Conservation (phyloP, 1,140 invertebrate genomes). For the Bombus fervidus region DNA sequence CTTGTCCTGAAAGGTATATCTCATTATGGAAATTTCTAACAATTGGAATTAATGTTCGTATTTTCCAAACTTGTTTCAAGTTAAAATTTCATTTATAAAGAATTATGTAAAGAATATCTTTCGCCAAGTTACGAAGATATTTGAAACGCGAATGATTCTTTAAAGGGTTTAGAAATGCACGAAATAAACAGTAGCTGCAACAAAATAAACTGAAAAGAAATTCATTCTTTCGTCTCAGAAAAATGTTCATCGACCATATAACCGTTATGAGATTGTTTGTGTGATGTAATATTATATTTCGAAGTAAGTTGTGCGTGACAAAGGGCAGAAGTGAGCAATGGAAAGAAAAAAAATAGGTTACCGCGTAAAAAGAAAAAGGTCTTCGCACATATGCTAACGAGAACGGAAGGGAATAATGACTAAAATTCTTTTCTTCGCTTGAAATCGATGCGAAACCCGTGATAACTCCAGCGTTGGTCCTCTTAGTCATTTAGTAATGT, state of each 20-base stretch:
- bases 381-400: conserved; percentile 24
- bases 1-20: neutral
- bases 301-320: neutral
- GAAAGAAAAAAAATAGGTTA: neutral
- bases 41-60: neutral
- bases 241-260: neutral
- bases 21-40: neutral
- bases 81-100: neutral
- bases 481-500: neutral
- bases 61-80: neutral
- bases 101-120: neutral
- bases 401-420: conserved; percentile 28
- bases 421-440: neutral
- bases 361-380: neutral
- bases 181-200: neutral
- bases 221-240: neutral
- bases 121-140: neutral
- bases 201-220: neutral
- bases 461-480: neutral
- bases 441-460: neutral
- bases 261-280: neutral
- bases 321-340: neutral
- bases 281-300: neutral
- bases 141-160: neutral
- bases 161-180: neutral